These are phyloP conservation scores for Lerema accius DNA, from an alignment of 1,140 invertebrate species.

Conservation along the genomic window DNA sequence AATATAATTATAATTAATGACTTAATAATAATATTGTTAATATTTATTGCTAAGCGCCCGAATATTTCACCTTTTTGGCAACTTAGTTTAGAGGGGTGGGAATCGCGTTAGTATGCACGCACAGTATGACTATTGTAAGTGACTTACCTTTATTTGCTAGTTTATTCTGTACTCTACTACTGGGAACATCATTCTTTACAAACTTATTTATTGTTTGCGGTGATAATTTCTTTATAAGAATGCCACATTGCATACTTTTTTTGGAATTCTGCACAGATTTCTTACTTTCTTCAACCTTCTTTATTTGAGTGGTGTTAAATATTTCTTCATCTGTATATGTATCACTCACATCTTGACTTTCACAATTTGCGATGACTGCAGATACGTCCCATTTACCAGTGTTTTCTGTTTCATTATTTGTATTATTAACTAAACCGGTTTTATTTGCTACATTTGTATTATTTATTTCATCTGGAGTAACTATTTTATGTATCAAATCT, in stretches of 20 bases:
- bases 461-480: constrained; percentile 63
- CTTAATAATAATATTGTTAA: too few species aligned
- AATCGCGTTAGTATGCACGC: too few species aligned
- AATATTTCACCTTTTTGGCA: too few species aligned
- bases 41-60: too few species aligned
- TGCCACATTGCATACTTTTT: constrained; percentile 34
- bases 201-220: background rate
- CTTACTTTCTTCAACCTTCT: constrained; percentile 36
- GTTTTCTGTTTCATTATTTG: constrained; percentile 36
- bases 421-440: constrained; percentile 42
- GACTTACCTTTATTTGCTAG: constrained; percentile 7
- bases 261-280: constrained; percentile 19
- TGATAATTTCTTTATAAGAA: constrained; percentile 38
- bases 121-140: too few species aligned
- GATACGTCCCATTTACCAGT: constrained; percentile 66
- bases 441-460: constrained; percentile 50
- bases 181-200: constrained; percentile 1
- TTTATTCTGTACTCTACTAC: constrained; percentile 7
- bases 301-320: constrained; percentile 43
- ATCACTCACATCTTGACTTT: constrained; percentile 59
- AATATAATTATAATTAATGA: too few species aligned
- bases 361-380: constrained; percentile 57
- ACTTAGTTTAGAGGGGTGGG: too few species aligned
- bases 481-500: constrained; percentile 73
- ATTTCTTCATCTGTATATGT: constrained; percentile 75